These are phyloP conservation scores for Orbicella faveolata DNA, from an alignment of 64 coral and sea anemone genomes.

Conservation along the genomic window DNA sequence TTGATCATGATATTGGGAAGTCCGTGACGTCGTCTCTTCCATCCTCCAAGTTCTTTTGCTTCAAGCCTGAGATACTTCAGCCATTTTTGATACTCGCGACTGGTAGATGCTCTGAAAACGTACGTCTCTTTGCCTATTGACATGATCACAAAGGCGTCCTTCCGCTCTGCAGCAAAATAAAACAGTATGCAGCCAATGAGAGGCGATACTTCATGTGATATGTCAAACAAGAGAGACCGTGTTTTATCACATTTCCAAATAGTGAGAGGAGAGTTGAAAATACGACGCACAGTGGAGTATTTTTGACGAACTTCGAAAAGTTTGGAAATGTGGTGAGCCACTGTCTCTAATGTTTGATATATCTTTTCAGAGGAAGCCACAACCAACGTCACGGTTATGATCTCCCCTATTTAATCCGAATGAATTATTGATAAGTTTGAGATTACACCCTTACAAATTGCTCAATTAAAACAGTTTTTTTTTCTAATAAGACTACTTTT, in stretches of 20 bases:
- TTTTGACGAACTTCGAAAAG: too few species aligned
- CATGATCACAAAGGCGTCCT: constrained; percentile 78
- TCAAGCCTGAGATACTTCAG: constrained; percentile 76
- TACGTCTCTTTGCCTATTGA: constrained; percentile 74
- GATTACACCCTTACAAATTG: too few species aligned
- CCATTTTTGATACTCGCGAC: constrained; percentile 66
- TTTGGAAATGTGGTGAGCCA: too few species aligned
- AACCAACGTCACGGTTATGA: too few species aligned
- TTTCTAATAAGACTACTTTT: background rate
- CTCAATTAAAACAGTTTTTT: too few species aligned
- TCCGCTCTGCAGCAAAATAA: constrained; percentile 58
- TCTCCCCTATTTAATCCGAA: too few species aligned
- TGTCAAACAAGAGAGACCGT: background rate
- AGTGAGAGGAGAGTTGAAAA: too few species aligned
- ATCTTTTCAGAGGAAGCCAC: too few species aligned
- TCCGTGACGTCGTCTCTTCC: constrained; percentile 81
- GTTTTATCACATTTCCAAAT: too few species aligned
- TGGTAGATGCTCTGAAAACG: constrained; percentile 64
- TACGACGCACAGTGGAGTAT: too few species aligned
- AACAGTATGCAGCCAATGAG: background rate
- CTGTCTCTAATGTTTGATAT: too few species aligned
- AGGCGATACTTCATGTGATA: background rate
- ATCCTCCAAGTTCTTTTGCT: constrained; percentile 71
- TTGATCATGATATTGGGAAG: constrained; percentile 93
- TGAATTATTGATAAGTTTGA: too few species aligned